Evolutionary conservation across 2,113 vertebrate species (phyloP).

Genomic region (Tautogolabrus adspersus): DNA sequence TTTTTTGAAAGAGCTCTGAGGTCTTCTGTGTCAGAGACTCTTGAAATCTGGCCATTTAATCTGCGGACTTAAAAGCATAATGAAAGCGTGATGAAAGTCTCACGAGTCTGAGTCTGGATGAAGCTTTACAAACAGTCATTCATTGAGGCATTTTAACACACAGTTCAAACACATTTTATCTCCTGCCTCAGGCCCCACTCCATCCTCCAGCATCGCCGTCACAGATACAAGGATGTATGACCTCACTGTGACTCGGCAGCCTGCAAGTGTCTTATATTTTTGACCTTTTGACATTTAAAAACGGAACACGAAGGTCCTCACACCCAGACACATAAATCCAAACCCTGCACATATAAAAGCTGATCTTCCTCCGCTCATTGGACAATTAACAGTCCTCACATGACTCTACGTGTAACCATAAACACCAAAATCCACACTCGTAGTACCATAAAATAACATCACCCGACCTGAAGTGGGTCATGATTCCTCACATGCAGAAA

Average conservation of each 20-base stretch:
- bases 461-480: conserved; percentile 29
- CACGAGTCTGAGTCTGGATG: neutral
- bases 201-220: neutral
- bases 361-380: conserved; percentile 4
- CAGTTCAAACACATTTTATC: neutral
- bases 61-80: too few species aligned
- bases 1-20: neutral
- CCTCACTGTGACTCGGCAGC: neutral
- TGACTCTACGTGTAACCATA: conserved; percentile 21
- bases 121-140: conserved; percentile 9
- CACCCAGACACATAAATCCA: conserved; percentile 18
- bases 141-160: neutral
- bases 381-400: conserved; percentile 26
- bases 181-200: neutral
- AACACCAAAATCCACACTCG: conserved; percentile 35
- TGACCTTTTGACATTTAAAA: conserved; percentile 29
- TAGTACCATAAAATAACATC: neutral
- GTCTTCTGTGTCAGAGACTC: neutral
- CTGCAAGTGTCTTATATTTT: conserved; percentile 12
- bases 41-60: conserved; percentile 8
- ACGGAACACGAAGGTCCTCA: conserved; percentile 6
- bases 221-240: conserved; percentile 1
- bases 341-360: conserved; percentile 34
- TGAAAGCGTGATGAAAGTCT: neutral
- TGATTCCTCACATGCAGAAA: conserved; percentile 48